Base-by-base conservation (phyloP, 2,797 vertebrate species). In the Alauda arvensis region DNA sequence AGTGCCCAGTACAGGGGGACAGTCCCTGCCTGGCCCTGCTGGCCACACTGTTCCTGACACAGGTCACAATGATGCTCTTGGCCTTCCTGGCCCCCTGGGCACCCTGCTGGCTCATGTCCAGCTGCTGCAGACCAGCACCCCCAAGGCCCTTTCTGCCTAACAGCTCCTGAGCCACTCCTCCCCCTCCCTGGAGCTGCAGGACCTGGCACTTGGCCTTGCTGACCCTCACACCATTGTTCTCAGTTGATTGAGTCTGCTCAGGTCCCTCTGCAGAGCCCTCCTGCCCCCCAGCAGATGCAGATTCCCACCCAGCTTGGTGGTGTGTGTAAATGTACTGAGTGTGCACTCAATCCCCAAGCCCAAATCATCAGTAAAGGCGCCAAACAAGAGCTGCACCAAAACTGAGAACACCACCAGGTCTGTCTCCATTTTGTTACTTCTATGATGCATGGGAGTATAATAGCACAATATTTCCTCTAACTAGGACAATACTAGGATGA, bases 381-480 rank as follows among this genome's bases (percentile, higher is more conserved):
- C 10, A 48, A 66, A 77, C 24, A 40, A 34, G 24, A 18, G 17
- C 24, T 21, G 34, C 17, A 34, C n/a, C 21, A 68, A 37, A 68
- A 60, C n/a, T 31, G 63, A 52, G 14, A 80, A 37, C 15, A 26
- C 6, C 48, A 23, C 14, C 4, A 3, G 18, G 14, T 52, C 23
- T n/a, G 6, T 9, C 18, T 71, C 28, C 8, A 34, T 14, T 71
- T 86, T 31, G 12, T 51, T 57, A 24, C 28, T 45, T 26, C 34
- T 34, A 1, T 3, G 4, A 53, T 19, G 4, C 48, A 29, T 2
- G 4, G 43, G 5, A 68, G 4, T 42, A 7, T 29, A 45, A 53
- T 3, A 12, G 39, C 24, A 69, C 12, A 45, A 1, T 26, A 40
- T 53, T 60, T 55, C 33, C 46, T 71, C 18, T 34, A 43, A 56